Conservation (phyloP, 2,113 vertebrate species). For the Isichthys henryi region DNA sequence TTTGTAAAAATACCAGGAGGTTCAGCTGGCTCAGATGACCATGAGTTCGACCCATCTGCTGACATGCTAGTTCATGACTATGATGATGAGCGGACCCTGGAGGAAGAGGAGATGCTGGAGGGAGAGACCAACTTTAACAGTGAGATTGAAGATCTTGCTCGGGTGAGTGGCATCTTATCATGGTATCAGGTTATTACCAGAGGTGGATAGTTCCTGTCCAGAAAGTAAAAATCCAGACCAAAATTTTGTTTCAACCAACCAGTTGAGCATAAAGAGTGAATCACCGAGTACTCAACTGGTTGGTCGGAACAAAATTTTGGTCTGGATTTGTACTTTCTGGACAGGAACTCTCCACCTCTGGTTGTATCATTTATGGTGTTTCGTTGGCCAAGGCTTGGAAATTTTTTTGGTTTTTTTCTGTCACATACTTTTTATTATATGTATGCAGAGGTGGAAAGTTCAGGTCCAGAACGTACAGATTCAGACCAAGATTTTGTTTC, state of each 20-base stretch:
- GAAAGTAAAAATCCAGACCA: neutral
- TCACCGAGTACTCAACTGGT: neutral
- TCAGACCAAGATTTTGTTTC: too few species aligned
- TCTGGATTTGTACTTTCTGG: neutral
- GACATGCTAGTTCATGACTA: conserved; percentile 98
- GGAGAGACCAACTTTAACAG: conserved; percentile 82
- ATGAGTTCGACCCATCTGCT: conserved; percentile 92
- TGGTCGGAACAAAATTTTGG: neutral
- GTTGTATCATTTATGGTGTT: neutral
- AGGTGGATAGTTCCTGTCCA: neutral
- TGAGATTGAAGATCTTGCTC: conserved; percentile 92
- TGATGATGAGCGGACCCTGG: conserved; percentile 92
- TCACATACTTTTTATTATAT: neutral
- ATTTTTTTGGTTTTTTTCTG: neutral
- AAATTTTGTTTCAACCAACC: neutral
- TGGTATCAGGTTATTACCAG: neutral
- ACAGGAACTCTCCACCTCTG: neutral
- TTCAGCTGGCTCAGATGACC: conserved; percentile 81
- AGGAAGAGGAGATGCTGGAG: conserved; percentile 94
- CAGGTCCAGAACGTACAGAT: too few species aligned
- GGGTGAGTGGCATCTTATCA: conserved; percentile 62
- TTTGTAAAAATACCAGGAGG: conserved; percentile 62
- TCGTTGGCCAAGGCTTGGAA: neutral
- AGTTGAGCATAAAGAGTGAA: neutral
- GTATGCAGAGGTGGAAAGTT: neutral